Percentiles rank a stretch among this genome's conserved stretches.
Conservation (phyloP, 2,113 vertebrate species). For the Zapus hudsonius region DNA sequence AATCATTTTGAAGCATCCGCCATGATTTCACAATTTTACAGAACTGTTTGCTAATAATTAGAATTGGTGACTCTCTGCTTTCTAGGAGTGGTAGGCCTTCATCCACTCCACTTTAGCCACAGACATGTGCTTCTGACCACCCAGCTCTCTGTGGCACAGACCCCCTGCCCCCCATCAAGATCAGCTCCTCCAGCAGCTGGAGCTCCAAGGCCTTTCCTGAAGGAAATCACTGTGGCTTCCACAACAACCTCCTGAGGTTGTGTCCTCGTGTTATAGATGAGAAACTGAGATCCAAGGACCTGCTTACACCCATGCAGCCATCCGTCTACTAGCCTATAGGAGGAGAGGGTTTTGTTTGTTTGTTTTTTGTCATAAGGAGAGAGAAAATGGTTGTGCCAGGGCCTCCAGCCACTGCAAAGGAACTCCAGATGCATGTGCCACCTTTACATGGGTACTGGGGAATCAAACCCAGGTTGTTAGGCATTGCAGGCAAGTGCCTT, state of each 20-base stretch:
- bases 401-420: too few relatives aligned
- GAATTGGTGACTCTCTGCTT: background rate
- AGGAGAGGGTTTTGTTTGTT: too few relatives aligned
- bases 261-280: background rate
- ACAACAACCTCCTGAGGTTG: background rate
- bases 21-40: background rate
- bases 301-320: background rate
- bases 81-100: background rate
- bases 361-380: too few relatives aligned
- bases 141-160: background rate
- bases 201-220: background rate
- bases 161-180: background rate
- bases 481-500: too few relatives aligned
- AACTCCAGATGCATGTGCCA: too few relatives aligned
- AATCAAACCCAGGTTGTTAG: too few relatives aligned
- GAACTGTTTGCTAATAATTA: background rate
- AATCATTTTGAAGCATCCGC: background rate
- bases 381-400: too few relatives aligned
- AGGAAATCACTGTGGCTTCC: background rate
- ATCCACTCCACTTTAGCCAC: fast-evolving
- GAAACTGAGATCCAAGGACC: background rate
- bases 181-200: background rate
- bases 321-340: background rate
- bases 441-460: too few relatives aligned
- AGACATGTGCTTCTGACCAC: background rate